Evolutionary conservation across 1,140 invertebrate species (phyloP), one percentile per base, ranked within the genome.

Genomic region (Drosophila neocordata): DNA sequence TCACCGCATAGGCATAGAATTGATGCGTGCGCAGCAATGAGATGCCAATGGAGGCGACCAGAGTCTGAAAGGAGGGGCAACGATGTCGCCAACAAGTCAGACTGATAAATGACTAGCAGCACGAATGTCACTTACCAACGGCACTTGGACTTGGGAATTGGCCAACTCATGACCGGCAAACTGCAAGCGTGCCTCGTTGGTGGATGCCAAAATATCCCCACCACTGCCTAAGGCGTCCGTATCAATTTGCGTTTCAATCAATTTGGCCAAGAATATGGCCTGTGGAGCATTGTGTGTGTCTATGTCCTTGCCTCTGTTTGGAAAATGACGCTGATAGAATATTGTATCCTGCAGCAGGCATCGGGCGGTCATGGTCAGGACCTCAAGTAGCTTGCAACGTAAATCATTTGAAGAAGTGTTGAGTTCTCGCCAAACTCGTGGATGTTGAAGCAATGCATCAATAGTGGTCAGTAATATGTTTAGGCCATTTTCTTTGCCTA

Each of bases 1-100:
- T 95, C 92, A 70, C 95, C 90, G 65, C 94, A 92, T 41, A 96
- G 65, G 84, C 93, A 94, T 66, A 94, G 76, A 66, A 94, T 92
- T 15, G 93, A 67, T 69, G 91, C 84, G 69, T 92, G 85, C 71
- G 92, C 72, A 68, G 84, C 68, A 65, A 82, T 67, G 55, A 78
- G 44, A 78, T 79, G 41, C 79, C 83, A 71, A 92, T 85, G 56
- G 83, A 83, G 9, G 73, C 62, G 22, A 88, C 71, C 48, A 88
- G 72, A 8, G 73, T 37, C 83, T 88, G 57, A n/a, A 27, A 13
- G 0, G 27, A n/a, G 13, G 5, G 15, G 13, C 41, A 35, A 15
- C 34, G 51, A 38, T 66, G 41, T 18, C 41, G 41, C 15, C 31
- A 60, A 27, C 41, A 63, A 77, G 57, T 68, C 27, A 38, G 31